Percentiles rank a stretch among this genome's conserved stretches.
Evolutionary conservation across 2,888 invertebrate genomes (phyloP).

Genomic region (Hyppa rectilinea): DNA sequence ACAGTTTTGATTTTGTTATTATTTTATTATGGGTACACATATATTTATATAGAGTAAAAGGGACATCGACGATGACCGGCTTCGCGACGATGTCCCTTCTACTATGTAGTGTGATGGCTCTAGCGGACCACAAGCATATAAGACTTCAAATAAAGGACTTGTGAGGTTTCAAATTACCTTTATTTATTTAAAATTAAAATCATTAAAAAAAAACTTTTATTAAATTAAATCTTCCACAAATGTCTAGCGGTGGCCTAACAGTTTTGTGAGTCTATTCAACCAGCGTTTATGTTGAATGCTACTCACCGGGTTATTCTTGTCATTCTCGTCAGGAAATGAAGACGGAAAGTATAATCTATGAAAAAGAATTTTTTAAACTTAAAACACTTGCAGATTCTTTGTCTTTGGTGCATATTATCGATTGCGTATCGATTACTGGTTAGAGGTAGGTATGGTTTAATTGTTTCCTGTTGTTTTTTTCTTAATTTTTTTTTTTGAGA

Average conservation of each 20-base stretch:
- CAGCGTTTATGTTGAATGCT: slow-evolving; percentile 81
- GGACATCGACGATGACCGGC: too few species aligned
- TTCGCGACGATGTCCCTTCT: too few species aligned
- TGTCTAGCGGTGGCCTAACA: slow-evolving; percentile 64
- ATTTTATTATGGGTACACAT: too few species aligned
- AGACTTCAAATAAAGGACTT: not conserved
- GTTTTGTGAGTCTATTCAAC: slow-evolving; percentile 77
- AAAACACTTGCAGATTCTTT: not conserved
- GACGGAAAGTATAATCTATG: slow-evolving; percentile 75
- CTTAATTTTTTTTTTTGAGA: not conserved
- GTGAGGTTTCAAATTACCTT: not conserved
- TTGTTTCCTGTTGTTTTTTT: not conserved
- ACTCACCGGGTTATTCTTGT: slow-evolving; percentile 73
- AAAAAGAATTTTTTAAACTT: not conserved
- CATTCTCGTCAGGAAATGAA: slow-evolving; percentile 77
- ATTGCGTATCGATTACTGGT: not conserved
- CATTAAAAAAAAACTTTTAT: not conserved
- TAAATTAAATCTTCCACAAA: not conserved
- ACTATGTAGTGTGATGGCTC: too few species aligned
- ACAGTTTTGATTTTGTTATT: too few species aligned
- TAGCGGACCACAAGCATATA: not conserved
- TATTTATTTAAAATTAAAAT: not conserved
- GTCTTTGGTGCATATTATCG: not conserved
- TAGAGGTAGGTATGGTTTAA: not conserved
- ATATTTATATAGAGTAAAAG: too few species aligned